Evolutionary conservation across 1,140 invertebrate genomes (phyloP), one percentile per base, ranked within the genome.

Genomic region (Drosophila willistoni): DNA sequence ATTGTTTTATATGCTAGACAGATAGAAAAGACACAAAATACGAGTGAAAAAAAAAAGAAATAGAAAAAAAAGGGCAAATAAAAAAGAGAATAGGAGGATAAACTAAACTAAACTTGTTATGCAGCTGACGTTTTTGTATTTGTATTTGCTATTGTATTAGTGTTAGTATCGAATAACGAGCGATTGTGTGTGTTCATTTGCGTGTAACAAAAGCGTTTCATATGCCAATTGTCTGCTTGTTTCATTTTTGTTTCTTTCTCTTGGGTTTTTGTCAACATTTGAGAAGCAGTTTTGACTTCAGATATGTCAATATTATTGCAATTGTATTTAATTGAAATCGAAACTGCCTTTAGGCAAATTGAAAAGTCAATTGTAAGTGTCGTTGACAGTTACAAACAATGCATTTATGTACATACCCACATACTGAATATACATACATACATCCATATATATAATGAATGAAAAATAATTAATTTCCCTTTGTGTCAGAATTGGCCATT

Each of bases 1-100:
- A 79, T 86, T 81, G 76, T 86, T 86, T 86, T 62, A 81, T 68
- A 73, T 77, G 71, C 79, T 65, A 66, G 34, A 33, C 71, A 54
- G 60, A 36, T 33, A 22, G 22, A 76, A 61, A 29, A 55, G 70
- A 68, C 62, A 41, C 19, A 55, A n/a, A 36, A 36, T 1, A 1
- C 4, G 55, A 3, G 12, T 13, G 19, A n/a, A 34, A 62, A 63
- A n/a, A 47, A 56, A 29, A 22, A 19, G 17, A 0, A 9, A 19
- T 1, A 2, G 7, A 7, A 19, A 17, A 2, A 47, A 25, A 7
- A 47, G 7, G 22, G 22, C 39, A 34, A 41, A 54, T 36, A 71
- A 63, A 68, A 68, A 51, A 42, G 64, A 71, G 6, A 70, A 72
- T 63, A 34, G 36, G 41, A 71, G 67, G 56, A 72, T 63, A 68